Base-by-base conservation (phyloP, 2,113 vertebrate genomes). In the Hucho hucho region DNA sequence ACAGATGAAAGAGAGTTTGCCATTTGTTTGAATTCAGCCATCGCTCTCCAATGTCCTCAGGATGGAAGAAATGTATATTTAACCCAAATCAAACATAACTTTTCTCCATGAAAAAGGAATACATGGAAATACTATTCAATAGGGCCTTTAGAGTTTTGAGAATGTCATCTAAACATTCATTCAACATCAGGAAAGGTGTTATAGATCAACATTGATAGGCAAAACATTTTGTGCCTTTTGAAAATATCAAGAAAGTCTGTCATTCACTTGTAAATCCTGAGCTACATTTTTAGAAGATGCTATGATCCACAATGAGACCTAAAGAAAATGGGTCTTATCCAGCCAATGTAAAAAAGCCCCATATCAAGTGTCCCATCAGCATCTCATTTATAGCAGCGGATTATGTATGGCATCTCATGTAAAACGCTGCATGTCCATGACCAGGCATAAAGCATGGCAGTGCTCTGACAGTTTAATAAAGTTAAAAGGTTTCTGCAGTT, bases 401-500 rank as follows among this genome's bases (percentile, higher is more conserved):
- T 32, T 25, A 53, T 77, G 58, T 58, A 72, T 29, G 12, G 46
- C n/a, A 22, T 64, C 28, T 29, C 49, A 78, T 64, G 72, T 78
- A 69, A 78, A 78, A 69, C 29, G n/a, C 53, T 22, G 59, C 12
- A 74, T 70, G 72, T 74, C 72, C 14, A 24, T 6, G 58, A 18
- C 24, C 72, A 58, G 14, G 4, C 61, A 74, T 79, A 70, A 79
- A 75, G 49, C 72, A 74, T 28, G 56, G 37, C 24, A 4, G 22
- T 26, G 14, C 49, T 47, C 6, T 53, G 72, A 75, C 65, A 70
- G 69, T 83, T 80, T 68, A 78, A 78, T 80, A 73, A 68, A 82
- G 72, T 82, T 80, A 75, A 82, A 80, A 64, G 65, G 69, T 82
- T 77, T 77, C 37, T 73, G 64, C 22, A 58, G 71, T 29, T 2